Evolutionary conservation across 92 coral and sea anemone genomes (phyloP).

Genomic region (Epizoanthus ramosus): DNA sequence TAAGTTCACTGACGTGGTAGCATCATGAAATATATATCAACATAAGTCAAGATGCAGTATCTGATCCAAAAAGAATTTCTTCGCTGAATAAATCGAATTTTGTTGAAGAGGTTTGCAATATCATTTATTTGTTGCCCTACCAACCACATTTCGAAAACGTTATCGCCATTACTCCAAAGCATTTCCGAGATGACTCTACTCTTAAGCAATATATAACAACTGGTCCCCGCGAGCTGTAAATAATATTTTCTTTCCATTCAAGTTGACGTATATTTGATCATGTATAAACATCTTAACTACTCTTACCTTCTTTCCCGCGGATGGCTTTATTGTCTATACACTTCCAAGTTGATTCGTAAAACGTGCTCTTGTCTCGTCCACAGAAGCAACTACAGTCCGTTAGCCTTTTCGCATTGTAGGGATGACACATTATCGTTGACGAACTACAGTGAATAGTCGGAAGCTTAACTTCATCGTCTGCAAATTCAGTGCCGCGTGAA

Average conservation of each 20-base stretch:
- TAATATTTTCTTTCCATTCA: neutral
- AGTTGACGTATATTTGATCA: neutral
- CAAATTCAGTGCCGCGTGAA: constrained; percentile 5
- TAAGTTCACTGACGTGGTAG: no score
- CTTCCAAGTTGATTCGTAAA: constrained; percentile 30
- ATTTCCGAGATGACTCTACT: no score
- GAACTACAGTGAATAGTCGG: neutral
- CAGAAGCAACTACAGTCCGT: constrained; percentile 28
- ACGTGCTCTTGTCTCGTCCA: constrained; percentile 37
- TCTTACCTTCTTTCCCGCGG: constrained; percentile 32
- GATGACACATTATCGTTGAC: neutral
- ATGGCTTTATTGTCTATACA: constrained; percentile 12
- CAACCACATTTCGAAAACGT: no score
- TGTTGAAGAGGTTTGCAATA: no score
- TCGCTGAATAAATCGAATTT: no score
- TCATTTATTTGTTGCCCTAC: no score
- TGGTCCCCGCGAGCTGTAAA: no score
- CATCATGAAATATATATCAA: no score
- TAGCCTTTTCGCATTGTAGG: neutral
- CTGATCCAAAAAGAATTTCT: no score
- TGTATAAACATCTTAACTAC: neutral
- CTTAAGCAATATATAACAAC: no score
- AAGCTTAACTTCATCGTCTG: constrained; percentile 10
- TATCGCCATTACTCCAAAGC: no score
- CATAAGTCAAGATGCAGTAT: no score